Evolutionary conservation across 2,113 vertebrate species (phyloP), one percentile per base, ranked within the genome.

Genomic region (Polyodon spathula): DNA sequence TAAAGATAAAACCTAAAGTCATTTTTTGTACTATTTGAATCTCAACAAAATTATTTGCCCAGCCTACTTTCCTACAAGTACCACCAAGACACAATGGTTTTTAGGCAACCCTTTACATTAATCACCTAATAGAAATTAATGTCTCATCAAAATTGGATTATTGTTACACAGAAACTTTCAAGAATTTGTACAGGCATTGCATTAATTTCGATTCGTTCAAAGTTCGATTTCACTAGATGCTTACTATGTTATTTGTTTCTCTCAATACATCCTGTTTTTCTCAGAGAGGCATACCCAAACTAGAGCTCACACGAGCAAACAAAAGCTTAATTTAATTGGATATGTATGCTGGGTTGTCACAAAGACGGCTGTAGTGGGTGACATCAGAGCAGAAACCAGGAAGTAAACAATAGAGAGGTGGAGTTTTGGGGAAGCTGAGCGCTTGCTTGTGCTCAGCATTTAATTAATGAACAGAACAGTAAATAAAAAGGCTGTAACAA

Each of bases 61-160:
- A 56, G 55, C 74, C 60, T 58, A 65, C 64, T 62, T 78, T 61
- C 41, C 60, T 65, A 62, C 54, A 12, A 64, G 59, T 70, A 63
- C 71, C 61, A 63, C 40, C 65, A 64, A 41, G 14, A 61, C 54
- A 74, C 64, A 50, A 1, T 41, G 39, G 58, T 53, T 80, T 70
- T 63, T 64, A 70, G 64, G 67, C 79, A 64, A 73, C 71, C 76
- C 67, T 61, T 66, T 50, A 81, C 75, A 60, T 75, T 63, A 74
- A 75, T 72, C 68, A 59, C 70, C 71, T 79, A 78, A 80, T 78
- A 46, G 70, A 81, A 81, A 65, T 63, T 75, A 84, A 81, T 79
- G 79, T 74, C 67, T 72, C 71, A 0, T 77, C 71, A 77, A 76
- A 80, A 77, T 55, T 63, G 70, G 74, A 74, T 82, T 73, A 80